Evolutionary conservation across 2,113 vertebrate species (phyloP).

Genomic region (Galbula dea): DNA sequence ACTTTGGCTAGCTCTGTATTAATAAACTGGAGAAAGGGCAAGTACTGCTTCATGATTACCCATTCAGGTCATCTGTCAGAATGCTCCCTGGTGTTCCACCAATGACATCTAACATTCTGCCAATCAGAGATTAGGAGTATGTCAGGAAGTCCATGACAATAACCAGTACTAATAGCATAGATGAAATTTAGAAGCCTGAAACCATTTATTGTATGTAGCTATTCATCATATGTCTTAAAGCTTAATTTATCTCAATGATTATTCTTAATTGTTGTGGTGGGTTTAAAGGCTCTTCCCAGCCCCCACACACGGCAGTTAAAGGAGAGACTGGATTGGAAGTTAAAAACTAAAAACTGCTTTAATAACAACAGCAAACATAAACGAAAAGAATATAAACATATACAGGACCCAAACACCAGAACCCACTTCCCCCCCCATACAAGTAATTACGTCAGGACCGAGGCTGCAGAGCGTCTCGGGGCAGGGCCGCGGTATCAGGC

Average conservation of each 20-base stretch:
- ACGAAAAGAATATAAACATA: too few relatives aligned
- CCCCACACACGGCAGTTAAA: too few relatives aligned
- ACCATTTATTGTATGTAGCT: background rate
- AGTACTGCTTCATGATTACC: background rate
- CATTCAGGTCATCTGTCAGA: background rate
- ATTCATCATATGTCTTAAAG: background rate
- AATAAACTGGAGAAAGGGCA: background rate
- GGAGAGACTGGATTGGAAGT: too few relatives aligned
- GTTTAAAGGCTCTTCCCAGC: too few relatives aligned
- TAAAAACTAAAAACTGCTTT: too few relatives aligned
- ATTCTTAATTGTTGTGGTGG: too few relatives aligned
- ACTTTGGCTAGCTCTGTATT: background rate
- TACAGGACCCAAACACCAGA: too few relatives aligned
- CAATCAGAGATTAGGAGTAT: background rate
- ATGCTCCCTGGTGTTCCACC: background rate
- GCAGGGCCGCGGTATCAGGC: too few relatives aligned
- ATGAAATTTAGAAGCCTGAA: background rate
- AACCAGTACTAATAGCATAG: fast-evolving
- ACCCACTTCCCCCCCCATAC: too few relatives aligned
- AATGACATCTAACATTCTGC: background rate
- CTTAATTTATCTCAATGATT: background rate
- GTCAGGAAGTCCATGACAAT: background rate
- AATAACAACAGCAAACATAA: too few relatives aligned
- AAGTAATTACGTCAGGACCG: too few relatives aligned
- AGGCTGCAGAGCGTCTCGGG: too few relatives aligned